Percentiles rank a stretch among this genome's conserved stretches.
Conservation (phyloP, 2,888 invertebrate genomes). For the Prenolepis imparis region DNA sequence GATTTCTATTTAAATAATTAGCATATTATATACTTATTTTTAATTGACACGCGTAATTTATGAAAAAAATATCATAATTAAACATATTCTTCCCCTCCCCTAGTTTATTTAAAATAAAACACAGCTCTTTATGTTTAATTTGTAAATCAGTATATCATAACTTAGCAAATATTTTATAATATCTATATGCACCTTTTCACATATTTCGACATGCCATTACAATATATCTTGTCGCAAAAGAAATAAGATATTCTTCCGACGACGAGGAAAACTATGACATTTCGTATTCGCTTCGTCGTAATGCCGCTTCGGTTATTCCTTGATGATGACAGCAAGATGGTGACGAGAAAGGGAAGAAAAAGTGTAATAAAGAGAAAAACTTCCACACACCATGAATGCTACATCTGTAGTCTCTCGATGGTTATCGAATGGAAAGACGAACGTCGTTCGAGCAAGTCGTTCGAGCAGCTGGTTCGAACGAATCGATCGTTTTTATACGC, state of each 20-base stretch:
- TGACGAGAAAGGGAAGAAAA: slow-evolving; percentile 46
- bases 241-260: neutral
- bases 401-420: slow-evolving; percentile 63
- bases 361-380: slow-evolving; percentile 59
- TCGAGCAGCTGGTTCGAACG: slow-evolving; percentile 35
- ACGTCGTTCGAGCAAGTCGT: slow-evolving; percentile 47
- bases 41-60: neutral
- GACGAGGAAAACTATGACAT: slow-evolving; percentile 35
- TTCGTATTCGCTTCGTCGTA: slow-evolving; percentile 53
- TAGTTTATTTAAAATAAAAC: neutral
- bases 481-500: slow-evolving; percentile 44
- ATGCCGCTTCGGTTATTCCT: slow-evolving; percentile 61
- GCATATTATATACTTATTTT: neutral
- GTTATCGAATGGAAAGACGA: slow-evolving; percentile 53
- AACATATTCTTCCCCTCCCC: neutral
- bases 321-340: slow-evolving; percentile 61
- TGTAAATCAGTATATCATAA: neutral
- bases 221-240: slow-evolving; percentile 25
- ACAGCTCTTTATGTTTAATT: neutral
- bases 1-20: neutral
- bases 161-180: neutral
- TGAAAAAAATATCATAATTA: neutral
- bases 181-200: neutral
- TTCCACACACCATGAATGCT: slow-evolving; percentile 59
- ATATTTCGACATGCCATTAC: slow-evolving; percentile 17